Conservation (phyloP, 1,140 invertebrate species). For the Zaprionus gabonicus region DNA sequence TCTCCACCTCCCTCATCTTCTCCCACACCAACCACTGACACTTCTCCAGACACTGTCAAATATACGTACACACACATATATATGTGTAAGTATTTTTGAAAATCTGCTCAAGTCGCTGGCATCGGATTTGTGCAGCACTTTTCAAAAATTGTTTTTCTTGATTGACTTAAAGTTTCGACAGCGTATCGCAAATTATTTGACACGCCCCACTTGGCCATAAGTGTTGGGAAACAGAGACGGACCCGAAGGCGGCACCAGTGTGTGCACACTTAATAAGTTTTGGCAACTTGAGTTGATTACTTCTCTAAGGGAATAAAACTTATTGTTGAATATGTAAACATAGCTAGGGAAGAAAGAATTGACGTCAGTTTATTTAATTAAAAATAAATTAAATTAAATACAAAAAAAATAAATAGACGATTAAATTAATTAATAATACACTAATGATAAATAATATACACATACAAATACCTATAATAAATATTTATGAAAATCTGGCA, state of each 20-base stretch:
- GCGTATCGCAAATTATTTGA: slow-evolving; percentile 10
- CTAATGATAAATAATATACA: too few relatives aligned
- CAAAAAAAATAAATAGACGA: too few relatives aligned
- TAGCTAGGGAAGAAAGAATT: not conserved
- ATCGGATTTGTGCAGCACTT: slow-evolving; percentile 59
- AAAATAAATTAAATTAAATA: too few relatives aligned
- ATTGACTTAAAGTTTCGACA: slow-evolving; percentile 72
- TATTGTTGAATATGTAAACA: not conserved
- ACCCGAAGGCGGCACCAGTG: not conserved
- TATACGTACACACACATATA: slow-evolving; percentile 48
- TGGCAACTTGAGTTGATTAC: not conserved
- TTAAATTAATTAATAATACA: too few relatives aligned
- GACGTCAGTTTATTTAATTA: too few relatives aligned
- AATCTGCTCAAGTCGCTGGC: slow-evolving; percentile 39
- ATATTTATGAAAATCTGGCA: too few relatives aligned
- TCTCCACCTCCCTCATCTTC: not conserved
- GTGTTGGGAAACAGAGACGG: not conserved
- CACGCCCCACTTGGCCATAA: slow-evolving; percentile 2
- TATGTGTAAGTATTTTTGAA: slow-evolving; percentile 33
- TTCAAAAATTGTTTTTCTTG: slow-evolving; percentile 68
- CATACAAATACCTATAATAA: too few relatives aligned
- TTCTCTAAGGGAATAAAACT: not conserved
- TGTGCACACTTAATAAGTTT: slow-evolving; percentile 9
- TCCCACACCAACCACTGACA: slow-evolving; percentile 45
- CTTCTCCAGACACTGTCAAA: slow-evolving; percentile 70